Evolutionary conservation across 2,113 vertebrate genomes (phyloP).

Genomic region (Colistium nudipinnis): DNA sequence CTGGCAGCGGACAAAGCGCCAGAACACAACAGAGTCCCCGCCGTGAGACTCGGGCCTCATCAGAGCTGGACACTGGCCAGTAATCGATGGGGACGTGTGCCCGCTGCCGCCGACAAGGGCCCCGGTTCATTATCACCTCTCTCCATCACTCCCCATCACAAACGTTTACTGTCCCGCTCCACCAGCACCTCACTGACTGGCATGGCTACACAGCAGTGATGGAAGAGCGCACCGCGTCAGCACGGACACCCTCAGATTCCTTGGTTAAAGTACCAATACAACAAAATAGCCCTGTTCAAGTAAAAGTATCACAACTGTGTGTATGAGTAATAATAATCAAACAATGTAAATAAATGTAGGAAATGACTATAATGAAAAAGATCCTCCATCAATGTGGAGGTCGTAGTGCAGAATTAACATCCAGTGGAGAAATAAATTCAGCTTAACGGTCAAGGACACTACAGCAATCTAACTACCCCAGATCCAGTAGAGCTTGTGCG

Average conservation of each 20-base stretch:
- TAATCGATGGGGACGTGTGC: constrained; percentile 61
- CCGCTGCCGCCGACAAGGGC: constrained; percentile 49
- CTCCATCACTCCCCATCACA: constrained; percentile 61
- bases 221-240: background rate
- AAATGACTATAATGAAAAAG: too few relatives aligned
- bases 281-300: background rate
- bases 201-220: background rate
- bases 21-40: constrained; percentile 46
- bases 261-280: background rate
- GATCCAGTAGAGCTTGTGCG: constrained; percentile 17
- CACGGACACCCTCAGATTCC: background rate
- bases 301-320: too few relatives aligned
- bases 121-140: constrained; percentile 66
- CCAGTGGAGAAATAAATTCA: background rate
- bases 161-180: constrained; percentile 41
- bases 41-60: constrained; percentile 50
- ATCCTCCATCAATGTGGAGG: background rate
- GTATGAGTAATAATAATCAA: too few relatives aligned
- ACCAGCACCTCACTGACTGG: constrained; percentile 22
- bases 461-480: constrained; percentile 12
- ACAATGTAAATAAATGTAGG: too few relatives aligned
- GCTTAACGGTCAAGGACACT: constrained; percentile 34
- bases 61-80: constrained; percentile 59
- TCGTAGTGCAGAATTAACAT: constrained; percentile 12
- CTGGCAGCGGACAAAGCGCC: constrained; percentile 30